Conservation (phyloP, 2,113 vertebrate species). For the Asarcornis scutulata region DNA sequence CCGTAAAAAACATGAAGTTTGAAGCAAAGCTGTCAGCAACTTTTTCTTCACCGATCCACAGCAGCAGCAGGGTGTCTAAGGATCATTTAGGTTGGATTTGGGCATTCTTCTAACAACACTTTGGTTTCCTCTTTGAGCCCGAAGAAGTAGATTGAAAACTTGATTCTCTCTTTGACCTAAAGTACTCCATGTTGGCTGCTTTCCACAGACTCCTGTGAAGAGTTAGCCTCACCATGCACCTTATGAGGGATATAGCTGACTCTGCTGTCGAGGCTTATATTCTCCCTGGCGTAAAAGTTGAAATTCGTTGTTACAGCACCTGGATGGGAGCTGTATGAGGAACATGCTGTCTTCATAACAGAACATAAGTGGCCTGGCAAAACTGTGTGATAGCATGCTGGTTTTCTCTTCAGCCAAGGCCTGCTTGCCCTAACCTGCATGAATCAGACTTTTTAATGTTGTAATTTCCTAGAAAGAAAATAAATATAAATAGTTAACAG, state of each 20-base stretch:
- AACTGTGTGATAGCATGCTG: accelerated
- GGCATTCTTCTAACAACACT: neutral
- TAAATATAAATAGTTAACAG: neutral
- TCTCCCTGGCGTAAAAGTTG: neutral
- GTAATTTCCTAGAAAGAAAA: neutral
- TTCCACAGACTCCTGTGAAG: neutral
- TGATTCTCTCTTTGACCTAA: neutral
- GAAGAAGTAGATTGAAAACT: neutral
- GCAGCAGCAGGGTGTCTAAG: neutral
- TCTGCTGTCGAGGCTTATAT: neutral
- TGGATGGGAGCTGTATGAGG: neutral
- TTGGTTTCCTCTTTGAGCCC: neutral
- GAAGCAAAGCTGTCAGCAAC: neutral
- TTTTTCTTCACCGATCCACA: neutral
- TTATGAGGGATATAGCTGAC: neutral
- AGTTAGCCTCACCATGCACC: neutral
- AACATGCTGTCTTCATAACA: neutral
- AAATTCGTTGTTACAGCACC: neutral
- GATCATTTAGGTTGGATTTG: neutral
- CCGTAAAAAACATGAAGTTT: neutral
- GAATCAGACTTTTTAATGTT: neutral
- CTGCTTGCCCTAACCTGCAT: accelerated
- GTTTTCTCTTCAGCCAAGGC: neutral
- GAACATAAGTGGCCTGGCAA: neutral
- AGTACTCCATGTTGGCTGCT: accelerated